Base-by-base conservation (phyloP, 2,888 invertebrate species). In the Patella ulyssiponensis region DNA sequence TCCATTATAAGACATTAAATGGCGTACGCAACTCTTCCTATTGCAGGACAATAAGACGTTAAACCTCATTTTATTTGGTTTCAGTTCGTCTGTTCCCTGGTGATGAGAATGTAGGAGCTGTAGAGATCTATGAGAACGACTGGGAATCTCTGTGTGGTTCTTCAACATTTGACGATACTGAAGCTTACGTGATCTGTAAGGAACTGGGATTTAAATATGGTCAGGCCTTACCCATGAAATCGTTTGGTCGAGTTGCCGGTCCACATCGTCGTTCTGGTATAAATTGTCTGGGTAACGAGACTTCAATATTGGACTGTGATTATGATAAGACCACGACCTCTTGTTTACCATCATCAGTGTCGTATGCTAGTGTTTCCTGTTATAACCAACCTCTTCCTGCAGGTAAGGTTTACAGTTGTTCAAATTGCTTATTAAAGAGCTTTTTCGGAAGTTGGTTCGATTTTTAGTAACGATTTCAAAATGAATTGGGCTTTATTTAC, bases 291-390 rank as follows among this genome's bases (percentile, higher is more conserved):
- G 84, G 83, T 15, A 83, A 81, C 44, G 86, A 86, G 69, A 79
- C 78, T 0, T 79, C 81, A 9, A 74, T 87, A 11, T 74, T 83
- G 73, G 78, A 86, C n/a, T 87, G 87, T 78, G 77, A 75, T 2
- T 82, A 79, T 58, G 79, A 85, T 71, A 79, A 74, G 5, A 69
- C 71, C n/a, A 72, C 77, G 27, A 77, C 76, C 14, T 74, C 54
- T 23, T 87, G 87, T 72, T 71, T 77, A 15, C 79, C 81, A 20
- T 77, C 78, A n/a, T 76, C 79, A 1, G 79, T 82, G 71, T 80
- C 81, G 54, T 87, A 87, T 72, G 86, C 84, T 3, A 78, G 85
- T 7, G 81, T 87, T 15, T 81, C 84, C 76, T 87, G 87, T 73
- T 86, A 82, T 75, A 80, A 84, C 58, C 80, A 79, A 44, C 74